Conservation (phyloP, 30 jellyfish, hydroid and myxozoan species). For the Aurelia sp. region DNA sequence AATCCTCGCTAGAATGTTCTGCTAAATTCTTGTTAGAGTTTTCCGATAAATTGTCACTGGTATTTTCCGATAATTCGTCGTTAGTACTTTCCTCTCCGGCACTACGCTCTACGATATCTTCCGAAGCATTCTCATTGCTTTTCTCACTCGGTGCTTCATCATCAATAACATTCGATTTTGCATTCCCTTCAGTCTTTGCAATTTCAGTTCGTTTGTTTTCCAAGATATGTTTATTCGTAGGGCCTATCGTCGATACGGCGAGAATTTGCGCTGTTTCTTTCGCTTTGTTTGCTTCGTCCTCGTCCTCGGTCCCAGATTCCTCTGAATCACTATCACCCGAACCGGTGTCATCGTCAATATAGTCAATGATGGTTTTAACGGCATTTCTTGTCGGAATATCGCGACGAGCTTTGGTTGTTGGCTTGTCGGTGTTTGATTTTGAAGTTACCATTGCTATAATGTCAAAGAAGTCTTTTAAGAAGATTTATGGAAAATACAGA, state of each 20-base stretch:
- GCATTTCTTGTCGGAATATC: conserved; percentile 22
- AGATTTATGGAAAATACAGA: no score
- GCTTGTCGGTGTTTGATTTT: neutral
- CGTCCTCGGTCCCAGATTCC: conserved; percentile 50
- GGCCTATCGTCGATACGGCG: conserved; percentile 50
- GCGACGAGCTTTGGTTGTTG: conserved; percentile 46
- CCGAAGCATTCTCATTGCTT: neutral
- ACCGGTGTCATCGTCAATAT: conserved; percentile 25
- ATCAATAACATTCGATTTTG: neutral
- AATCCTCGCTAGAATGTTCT: no score
- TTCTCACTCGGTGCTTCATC: neutral
- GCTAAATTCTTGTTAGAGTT: no score
- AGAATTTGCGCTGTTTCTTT: conserved; percentile 66
- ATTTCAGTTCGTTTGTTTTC: neutral
- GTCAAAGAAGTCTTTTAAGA: no score
- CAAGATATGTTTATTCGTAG: no score
- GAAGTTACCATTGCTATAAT: neutral
- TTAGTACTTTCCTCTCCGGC: no score
- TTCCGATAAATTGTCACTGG: no score
- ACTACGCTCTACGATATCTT: no score
- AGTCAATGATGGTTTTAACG: conserved; percentile 29
- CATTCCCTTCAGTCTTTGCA: neutral
- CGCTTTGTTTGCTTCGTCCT: conserved; percentile 63
- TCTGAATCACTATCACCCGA: conserved; percentile 53
- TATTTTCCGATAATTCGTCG: no score